Percentiles rank a stretch among this genome's conserved stretches.
Conservation (phyloP, 2,797 vertebrate species). For the Gastrophryne carolinensis region DNA sequence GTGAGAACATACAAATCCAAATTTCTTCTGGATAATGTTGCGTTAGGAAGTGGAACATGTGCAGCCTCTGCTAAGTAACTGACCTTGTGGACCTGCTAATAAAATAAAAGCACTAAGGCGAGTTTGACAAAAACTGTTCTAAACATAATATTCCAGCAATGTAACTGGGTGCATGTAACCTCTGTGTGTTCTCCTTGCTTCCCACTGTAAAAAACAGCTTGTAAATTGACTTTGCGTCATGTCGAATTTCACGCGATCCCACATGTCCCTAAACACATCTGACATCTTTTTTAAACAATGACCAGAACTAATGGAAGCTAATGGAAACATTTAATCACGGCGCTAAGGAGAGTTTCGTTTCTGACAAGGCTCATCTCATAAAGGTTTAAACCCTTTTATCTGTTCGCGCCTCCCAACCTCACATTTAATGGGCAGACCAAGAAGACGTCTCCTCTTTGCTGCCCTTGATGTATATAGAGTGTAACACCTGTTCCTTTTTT, state of each 20-base stretch:
- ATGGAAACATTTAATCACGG: slow-evolving; percentile 33
- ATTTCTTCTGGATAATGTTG: too few relatives aligned
- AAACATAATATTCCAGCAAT: neutral
- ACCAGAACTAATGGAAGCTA: slow-evolving; percentile 35
- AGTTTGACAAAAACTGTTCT: neutral
- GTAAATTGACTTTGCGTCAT: neutral
- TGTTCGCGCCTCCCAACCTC: slow-evolving; percentile 18
- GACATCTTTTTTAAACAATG: slow-evolving; percentile 24
- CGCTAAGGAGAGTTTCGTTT: neutral
- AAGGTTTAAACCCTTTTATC: slow-evolving; percentile 26
- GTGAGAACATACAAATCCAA: too few relatives aligned
- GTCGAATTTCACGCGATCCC: neutral
- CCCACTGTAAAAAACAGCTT: neutral
- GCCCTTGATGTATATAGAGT: neutral
- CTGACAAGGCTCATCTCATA: slow-evolving; percentile 8
- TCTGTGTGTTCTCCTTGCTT: neutral
- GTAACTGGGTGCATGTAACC: neutral
- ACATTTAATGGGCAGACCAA: neutral
- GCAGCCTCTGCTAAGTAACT: neutral
- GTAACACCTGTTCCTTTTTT: slow-evolving; percentile 2
- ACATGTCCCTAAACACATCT: neutral
- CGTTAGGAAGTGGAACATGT: too few relatives aligned
- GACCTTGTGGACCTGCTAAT: neutral
- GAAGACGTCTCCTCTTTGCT: neutral
- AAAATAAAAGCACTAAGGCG: neutral